A percentile compares a stretch with the other conserved stretches of the same genome.
Conservation (phyloP, 2,888 invertebrate genomes). For the Stenotaenia linearis region DNA sequence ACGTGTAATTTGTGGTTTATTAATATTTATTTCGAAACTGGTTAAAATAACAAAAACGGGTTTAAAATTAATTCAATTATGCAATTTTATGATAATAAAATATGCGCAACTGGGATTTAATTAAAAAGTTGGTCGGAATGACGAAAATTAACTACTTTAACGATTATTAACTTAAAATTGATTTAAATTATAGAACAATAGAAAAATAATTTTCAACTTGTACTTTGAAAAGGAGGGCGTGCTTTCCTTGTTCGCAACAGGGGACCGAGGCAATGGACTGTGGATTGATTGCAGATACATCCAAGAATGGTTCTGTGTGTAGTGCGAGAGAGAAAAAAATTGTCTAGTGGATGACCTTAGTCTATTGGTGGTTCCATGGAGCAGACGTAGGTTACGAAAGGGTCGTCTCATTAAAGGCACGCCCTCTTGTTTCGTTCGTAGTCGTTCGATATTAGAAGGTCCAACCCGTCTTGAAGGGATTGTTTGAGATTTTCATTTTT, state of each 20-base stretch:
- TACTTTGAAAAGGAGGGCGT: not conserved
- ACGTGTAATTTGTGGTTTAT: no score
- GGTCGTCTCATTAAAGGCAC: conserved; percentile 11
- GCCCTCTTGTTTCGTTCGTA: not conserved
- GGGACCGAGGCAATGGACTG: not conserved
- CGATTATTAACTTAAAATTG: not conserved
- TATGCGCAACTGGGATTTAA: no score
- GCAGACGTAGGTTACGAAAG: not conserved
- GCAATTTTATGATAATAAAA: no score
- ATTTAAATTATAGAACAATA: not conserved
- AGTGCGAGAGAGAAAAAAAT: not conserved
- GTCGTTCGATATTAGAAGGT: not conserved
- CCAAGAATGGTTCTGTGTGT: not conserved
- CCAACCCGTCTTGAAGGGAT: not conserved
- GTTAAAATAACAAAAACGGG: no score
- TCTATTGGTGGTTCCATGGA: conserved; percentile 16
- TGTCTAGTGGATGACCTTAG: conserved; percentile 10
- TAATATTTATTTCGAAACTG: no score
- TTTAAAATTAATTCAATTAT: no score
- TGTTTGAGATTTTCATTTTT: no score
- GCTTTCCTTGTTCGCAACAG: not conserved
- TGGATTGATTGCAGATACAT: not conserved
- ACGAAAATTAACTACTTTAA: not conserved
- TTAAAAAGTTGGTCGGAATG: no score
- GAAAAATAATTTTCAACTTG: not conserved